Base-by-base conservation (phyloP, 2,113 vertebrate genomes). In the Puffinus mauretanicus region DNA sequence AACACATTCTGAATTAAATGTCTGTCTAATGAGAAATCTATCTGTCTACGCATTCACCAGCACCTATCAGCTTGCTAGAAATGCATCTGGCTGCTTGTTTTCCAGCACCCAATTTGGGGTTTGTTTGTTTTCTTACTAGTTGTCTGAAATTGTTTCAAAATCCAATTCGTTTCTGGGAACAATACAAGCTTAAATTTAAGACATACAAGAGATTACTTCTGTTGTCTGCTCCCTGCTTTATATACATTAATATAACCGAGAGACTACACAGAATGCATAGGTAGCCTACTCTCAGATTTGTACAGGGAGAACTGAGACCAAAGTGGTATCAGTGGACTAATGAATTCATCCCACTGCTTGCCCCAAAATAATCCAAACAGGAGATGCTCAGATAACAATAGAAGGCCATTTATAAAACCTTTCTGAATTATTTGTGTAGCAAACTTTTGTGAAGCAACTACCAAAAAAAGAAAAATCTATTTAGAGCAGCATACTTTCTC, bases 21-120 rank as follows among this genome's bases (percentile, higher is more conserved):
- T 60, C 80, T 95, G 93, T 10, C 91, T 97, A 93, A 94, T 89
- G 93, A 95, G 93, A 94, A 94, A 89, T 87, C 72, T 93, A 34
- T 72, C 55, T 67, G 84, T 52, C 80, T 76, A n/a, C 7, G 13
- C n/a, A 1, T 9, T 57, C 80, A 72, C 15, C 82, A 95, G 94
- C 87, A 82, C 82, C 92, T 49, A 93, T 40, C 90, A 79, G 84
- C 91, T 54, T 25, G 25, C 73, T 40, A 47, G 49, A 90, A 96
- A 92, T 20, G 2, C 51, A 80, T 77, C 36, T 76, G 78, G 40
- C 70, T 91, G 38, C 66, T 47, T 65, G 51, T 80, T 69, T 91
- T 32, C 71, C 46, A 75, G 71, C 65, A 49, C 57, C 52, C 65
- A 60, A 0, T 87, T 44, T 73, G 42, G 46, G 57, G 27, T 13